A percentile compares a stretch with the other conserved stretches of the same genome.
Evolutionary conservation across 2,797 vertebrate species (phyloP).

Genomic region (Alcedo quadribrachys): DNA sequence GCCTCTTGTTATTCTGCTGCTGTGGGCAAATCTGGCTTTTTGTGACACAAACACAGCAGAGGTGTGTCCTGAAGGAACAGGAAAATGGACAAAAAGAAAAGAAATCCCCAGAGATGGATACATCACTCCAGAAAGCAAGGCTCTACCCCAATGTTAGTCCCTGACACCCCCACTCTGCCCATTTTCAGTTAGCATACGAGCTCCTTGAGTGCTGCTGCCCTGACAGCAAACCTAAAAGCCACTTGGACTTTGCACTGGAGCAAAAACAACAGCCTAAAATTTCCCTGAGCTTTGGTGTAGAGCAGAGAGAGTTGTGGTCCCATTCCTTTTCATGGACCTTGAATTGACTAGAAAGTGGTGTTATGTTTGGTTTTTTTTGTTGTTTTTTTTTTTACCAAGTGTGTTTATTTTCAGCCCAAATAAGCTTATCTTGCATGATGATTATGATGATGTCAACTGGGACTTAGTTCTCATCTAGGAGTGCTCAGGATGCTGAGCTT

Average conservation of each 20-base stretch:
- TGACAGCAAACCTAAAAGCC: background rate
- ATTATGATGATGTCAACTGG: background rate
- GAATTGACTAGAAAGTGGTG: background rate
- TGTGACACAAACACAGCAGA: accelerated
- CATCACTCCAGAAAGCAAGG: background rate
- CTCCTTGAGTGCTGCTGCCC: accelerated
- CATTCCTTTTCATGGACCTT: background rate
- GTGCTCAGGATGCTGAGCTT: accelerated
- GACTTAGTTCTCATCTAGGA: background rate
- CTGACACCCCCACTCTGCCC: background rate
- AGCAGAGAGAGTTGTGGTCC: background rate
- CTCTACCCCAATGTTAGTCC: background rate
- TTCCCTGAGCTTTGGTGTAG: background rate
- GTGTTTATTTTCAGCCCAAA: background rate
- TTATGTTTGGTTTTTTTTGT: accelerated
- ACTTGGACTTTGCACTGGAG: background rate
- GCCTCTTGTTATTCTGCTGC: background rate
- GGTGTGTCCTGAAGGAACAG: background rate
- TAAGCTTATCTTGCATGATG: background rate
- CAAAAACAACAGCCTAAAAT: background rate
- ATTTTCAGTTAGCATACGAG: background rate
- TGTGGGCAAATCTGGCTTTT: background rate
- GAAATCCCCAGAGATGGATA: background rate
- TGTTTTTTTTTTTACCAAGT: background rate
- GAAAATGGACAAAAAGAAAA: background rate